These are phyloP conservation scores for Alloscopus bannaensis DNA, from an alignment of 2,888 invertebrate species.

Conservation along the genomic window DNA sequence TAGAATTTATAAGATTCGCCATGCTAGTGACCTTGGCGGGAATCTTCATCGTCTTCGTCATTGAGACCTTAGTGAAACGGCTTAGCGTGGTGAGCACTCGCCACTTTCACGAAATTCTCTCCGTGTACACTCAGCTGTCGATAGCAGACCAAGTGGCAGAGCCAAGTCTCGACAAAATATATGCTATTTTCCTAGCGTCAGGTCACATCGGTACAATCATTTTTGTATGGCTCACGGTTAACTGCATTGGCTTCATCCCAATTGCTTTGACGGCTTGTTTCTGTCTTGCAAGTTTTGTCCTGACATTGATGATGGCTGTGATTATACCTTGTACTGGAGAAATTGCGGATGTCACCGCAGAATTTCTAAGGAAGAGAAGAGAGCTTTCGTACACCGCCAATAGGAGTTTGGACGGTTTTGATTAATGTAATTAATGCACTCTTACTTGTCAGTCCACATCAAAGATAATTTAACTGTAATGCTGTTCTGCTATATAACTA, in stretches of 20 bases:
- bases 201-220: background rate
- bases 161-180: background rate
- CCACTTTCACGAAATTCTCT: background rate
- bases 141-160: background rate
- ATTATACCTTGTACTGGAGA: background rate
- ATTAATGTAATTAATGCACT: too few species aligned
- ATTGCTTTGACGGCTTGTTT: background rate
- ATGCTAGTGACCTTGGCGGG: background rate
- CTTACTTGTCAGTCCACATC: too few species aligned
- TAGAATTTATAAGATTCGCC: background rate
- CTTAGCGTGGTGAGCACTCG: background rate
- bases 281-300: background rate
- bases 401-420: too few species aligned
- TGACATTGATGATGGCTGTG: background rate
- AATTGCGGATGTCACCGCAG: background rate
- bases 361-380: background rate
- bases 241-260: background rate
- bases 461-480: too few species aligned
- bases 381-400: background rate
- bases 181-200: background rate
- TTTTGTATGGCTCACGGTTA: background rate
- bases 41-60: background rate
- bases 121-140: background rate
- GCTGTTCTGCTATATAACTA: too few species aligned
- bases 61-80: background rate